Conservation (phyloP, 2,113 vertebrate genomes). For the Rhombomys opimus region DNA sequence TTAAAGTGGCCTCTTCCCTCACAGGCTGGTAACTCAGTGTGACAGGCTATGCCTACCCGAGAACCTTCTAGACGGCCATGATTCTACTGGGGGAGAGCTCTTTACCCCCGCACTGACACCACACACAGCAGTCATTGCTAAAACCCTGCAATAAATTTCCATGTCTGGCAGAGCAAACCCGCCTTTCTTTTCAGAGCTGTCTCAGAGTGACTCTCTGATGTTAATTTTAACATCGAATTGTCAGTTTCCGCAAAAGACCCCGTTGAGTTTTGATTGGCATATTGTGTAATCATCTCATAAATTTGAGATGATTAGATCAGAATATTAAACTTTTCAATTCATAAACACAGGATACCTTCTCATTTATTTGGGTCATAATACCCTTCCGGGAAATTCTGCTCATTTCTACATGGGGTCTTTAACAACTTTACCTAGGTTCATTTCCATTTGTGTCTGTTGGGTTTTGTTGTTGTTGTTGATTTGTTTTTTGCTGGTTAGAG, state of each 20-base stretch:
- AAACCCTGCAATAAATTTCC: not conserved
- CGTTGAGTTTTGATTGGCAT: conserved; percentile 14
- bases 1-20: not conserved
- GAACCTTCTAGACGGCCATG: not conserved
- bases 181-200: not conserved
- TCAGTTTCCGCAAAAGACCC: conserved; percentile 32
- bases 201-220: conserved; percentile 1
- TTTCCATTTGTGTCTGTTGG: not conserved
- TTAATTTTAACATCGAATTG: conserved; percentile 37
- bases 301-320: conserved; percentile 1
- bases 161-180: not conserved
- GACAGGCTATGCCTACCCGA: not conserved
- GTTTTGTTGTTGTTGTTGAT: no score
- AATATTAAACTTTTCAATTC: conserved; percentile 6
- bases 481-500: not conserved
- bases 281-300: conserved; percentile 8
- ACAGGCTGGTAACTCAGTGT: not conserved
- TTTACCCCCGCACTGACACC: not conserved
- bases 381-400: not conserved
- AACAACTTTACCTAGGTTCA: not conserved
- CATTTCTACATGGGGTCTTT: not conserved
- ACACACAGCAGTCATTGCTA: not conserved
- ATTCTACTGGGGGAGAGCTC: not conserved
- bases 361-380: not conserved
- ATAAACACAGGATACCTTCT: not conserved